Evolutionary conservation across 2,113 vertebrate genomes (phyloP), one percentile per base, ranked within the genome.

Genomic region (Spea bombifrons): DNA sequence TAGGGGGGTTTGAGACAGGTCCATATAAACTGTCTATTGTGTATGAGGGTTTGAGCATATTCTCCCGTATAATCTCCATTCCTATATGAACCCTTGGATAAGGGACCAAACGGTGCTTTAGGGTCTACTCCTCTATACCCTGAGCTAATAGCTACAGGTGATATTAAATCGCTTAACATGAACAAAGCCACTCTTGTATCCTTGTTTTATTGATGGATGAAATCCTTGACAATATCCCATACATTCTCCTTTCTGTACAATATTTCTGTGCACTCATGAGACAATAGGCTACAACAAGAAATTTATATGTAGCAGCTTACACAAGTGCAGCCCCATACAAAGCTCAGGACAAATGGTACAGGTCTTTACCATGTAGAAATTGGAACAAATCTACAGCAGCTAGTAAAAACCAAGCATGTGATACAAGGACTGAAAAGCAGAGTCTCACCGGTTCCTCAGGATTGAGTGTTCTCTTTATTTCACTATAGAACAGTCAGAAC

Each of bases 351-450:
- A 91, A 93, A 92, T 93, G 95, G 92, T 95, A 92, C 92, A 93
- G 89, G 13, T 75, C 89, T 92, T 92, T 90, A 92, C 91, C 92
- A 91, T 86, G 89, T 86, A 83, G 30, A 96, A 95, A 88, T 93
- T 82, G 88, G 87, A 90, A 90, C 89, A 90, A 95, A 92, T 89
- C 93, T 95, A 95, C 91, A 95, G 84, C 86, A 92, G 94, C 91
- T 90, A 90, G 89, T 95, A 94, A 94, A 96, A 97, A 96, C 92
- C 89, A 93, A 94, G 91, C 92, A 92, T 90, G 88, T 87, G 92
- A 16, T 90, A 92, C 83, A 81, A 91, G 85, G 88, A 93, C 88
- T 90, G 91, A 89, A 91, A 90, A 90, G 91, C 92, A 89, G 73
- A 89, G 94, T 82, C 85, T 91, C 90, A 85, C 87, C 87, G 86